Percentiles rank a stretch among this genome's conserved stretches.
Conservation (phyloP, 2,113 vertebrate genomes). For the Oriolus oriolus region DNA sequence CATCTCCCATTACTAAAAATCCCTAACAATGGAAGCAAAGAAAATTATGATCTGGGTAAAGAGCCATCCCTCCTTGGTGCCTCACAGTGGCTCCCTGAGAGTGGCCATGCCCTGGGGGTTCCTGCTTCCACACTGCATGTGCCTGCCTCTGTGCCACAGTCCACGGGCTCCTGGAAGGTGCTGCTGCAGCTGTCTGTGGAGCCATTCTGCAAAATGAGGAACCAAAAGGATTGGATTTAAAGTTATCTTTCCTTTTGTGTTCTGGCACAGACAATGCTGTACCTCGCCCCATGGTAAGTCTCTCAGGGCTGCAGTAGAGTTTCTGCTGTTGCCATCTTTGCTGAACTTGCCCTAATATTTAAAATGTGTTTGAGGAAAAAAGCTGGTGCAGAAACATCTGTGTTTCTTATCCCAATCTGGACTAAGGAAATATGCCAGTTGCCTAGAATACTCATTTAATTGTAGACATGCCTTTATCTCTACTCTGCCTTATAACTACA, state of each 20-base stretch:
- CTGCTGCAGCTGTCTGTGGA: background rate
- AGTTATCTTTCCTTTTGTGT: background rate
- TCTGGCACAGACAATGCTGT: background rate
- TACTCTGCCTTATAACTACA: background rate
- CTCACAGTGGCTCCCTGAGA: background rate
- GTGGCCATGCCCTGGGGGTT: background rate
- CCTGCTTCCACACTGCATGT: accelerated
- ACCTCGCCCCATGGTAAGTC: background rate
- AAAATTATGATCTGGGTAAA: background rate
- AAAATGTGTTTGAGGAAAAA: background rate
- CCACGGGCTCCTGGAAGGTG: background rate
- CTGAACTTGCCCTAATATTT: background rate
- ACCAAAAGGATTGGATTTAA: background rate
- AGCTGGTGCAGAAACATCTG: background rate
- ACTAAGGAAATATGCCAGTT: background rate
- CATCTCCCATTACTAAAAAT: background rate
- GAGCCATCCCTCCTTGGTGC: background rate
- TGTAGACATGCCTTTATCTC: slow-evolving; percentile 14
- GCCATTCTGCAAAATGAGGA: background rate
- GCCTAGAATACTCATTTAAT: background rate
- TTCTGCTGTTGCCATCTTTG: background rate
- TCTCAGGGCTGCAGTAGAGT: background rate
- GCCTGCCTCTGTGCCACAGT: background rate
- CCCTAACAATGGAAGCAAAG: background rate
- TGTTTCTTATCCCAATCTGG: background rate